Evolutionary conservation across 2,888 invertebrate species (phyloP).

Genomic region (Eristalis pertinax): DNA sequence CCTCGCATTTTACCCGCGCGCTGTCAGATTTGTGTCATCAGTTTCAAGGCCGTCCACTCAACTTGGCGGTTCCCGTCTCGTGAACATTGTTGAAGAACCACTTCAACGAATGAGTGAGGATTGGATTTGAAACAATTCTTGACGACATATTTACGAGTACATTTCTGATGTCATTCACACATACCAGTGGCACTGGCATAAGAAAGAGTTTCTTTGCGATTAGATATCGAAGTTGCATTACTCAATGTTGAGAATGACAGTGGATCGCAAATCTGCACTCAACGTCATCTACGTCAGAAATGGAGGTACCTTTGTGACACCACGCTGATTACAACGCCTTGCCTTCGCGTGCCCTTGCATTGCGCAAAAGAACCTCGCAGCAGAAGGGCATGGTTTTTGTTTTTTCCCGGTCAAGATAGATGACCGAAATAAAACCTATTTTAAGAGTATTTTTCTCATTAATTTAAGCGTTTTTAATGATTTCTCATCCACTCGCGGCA

Average conservation of each 20-base stretch:
- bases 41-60: background rate
- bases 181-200: too few relatives aligned
- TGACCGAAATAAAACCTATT: background rate
- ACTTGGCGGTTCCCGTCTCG: background rate
- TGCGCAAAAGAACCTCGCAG: background rate
- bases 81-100: background rate
- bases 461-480: background rate
- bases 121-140: background rate
- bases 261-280: too few relatives aligned
- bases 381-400: background rate
- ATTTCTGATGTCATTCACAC: too few relatives aligned
- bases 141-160: background rate
- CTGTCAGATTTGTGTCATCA: background rate
- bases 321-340: background rate
- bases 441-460: background rate
- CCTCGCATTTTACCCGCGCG: background rate
- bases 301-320: too few relatives aligned
- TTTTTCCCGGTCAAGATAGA: background rate
- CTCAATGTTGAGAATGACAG: too few relatives aligned
- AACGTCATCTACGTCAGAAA: too few relatives aligned
- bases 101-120: background rate
- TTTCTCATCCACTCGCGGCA: background rate
- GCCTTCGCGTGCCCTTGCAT: background rate
- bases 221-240: too few relatives aligned
- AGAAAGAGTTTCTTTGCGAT: too few relatives aligned